Evolutionary conservation across 2,888 invertebrate genomes (phyloP).

Genomic region (Lordiphosa fenestrarum): DNA sequence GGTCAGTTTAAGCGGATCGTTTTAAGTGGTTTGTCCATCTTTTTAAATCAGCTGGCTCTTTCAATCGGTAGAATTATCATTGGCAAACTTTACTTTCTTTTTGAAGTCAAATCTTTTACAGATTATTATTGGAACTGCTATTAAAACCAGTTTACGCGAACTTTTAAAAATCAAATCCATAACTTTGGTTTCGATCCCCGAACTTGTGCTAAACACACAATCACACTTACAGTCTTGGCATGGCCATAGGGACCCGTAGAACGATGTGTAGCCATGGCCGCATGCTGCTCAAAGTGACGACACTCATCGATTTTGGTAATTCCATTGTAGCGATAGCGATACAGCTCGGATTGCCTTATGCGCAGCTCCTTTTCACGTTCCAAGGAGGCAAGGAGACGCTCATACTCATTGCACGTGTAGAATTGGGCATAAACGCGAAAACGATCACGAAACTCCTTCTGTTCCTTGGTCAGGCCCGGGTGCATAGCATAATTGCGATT

Average conservation of each 20-base stretch:
- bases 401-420: slow-evolving; percentile 91
- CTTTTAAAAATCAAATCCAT: no score
- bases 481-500: slow-evolving; percentile 81
- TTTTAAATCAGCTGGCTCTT: no score
- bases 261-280: slow-evolving; percentile 84
- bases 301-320: slow-evolving; percentile 91
- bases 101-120: no score
- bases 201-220: background rate
- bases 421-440: slow-evolving; percentile 93
- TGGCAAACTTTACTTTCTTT: no score
- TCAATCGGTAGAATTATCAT: no score
- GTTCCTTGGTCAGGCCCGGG: slow-evolving; percentile 80
- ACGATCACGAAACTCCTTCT: slow-evolving; percentile 87
- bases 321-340: slow-evolving; percentile 92
- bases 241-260: slow-evolving; percentile 80
- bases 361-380: slow-evolving; percentile 93
- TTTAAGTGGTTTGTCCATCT: no score
- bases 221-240: slow-evolving; percentile 79
- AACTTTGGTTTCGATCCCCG: slow-evolving; percentile 8
- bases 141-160: no score
- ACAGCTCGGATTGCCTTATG: slow-evolving; percentile 89
- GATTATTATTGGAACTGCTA: no score
- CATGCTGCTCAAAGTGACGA: slow-evolving; percentile 92
- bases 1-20: no score
- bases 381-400: slow-evolving; percentile 88